A percentile compares a stretch with the other conserved stretches of the same genome.
Evolutionary conservation across 2,888 invertebrate species (phyloP).

Genomic region (Hybos culiciformis): DNA sequence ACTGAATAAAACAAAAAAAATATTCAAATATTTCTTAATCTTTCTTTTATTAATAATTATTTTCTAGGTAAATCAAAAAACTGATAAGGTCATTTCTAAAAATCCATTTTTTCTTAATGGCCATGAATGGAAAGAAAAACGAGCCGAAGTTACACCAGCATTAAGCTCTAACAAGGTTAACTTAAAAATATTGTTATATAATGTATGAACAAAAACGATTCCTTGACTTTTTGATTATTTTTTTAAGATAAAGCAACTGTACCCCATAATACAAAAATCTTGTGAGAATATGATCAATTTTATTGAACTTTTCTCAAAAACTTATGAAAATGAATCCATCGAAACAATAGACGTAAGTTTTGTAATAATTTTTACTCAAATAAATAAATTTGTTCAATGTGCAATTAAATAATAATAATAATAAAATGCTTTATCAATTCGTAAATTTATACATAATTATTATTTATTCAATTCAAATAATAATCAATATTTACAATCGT

Average conservation of each 20-base stretch:
- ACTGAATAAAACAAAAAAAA: no score
- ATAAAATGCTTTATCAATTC: not conserved
- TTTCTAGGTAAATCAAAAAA: not conserved
- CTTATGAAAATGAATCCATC: constrained; percentile 10
- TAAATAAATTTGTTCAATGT: not conserved
- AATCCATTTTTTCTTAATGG: constrained; percentile 38
- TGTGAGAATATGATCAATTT: constrained; percentile 27
- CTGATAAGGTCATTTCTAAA: constrained; percentile 31
- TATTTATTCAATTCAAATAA: not conserved
- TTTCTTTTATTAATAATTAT: no score
- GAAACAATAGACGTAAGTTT: constrained; percentile 24
- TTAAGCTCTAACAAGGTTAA: constrained; percentile 38
- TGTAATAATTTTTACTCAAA: not conserved
- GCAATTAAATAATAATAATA: not conserved
- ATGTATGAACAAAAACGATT: not conserved
- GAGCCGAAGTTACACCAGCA: constrained; percentile 38
- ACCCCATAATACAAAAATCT: constrained; percentile 30
- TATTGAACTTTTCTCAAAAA: constrained; percentile 19
- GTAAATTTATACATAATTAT: not conserved
- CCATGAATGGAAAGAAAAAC: constrained; percentile 37
- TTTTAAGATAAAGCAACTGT: constrained; percentile 30
- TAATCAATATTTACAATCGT: not conserved
- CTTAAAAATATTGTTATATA: not conserved
- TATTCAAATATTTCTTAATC: no score
- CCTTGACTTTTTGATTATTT: not conserved